Evolutionary conservation across 2,888 invertebrate genomes (phyloP).

Genomic region (Lottia gigantea): DNA sequence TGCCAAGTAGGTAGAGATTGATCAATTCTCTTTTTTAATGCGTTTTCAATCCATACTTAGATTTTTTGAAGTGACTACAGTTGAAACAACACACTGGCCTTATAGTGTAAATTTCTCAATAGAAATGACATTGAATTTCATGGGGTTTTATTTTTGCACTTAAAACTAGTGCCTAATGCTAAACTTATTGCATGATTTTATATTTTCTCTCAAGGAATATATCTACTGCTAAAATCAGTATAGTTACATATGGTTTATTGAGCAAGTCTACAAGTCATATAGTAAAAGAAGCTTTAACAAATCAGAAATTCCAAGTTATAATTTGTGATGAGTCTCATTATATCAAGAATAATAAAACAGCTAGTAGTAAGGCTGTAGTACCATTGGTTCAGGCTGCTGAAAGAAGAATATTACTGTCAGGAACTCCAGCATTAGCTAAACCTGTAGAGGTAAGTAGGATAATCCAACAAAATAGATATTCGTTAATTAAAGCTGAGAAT

Average conservation of each 20-base stretch:
- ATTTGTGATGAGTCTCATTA: constrained; percentile 66
- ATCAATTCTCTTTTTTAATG: not conserved
- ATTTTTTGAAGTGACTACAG: no score
- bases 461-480: no score
- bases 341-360: constrained; percentile 59
- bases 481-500: no score
- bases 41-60: not conserved
- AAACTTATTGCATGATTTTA: not conserved
- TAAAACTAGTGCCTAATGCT: no score
- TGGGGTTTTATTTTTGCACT: no score
- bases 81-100: no score
- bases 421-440: constrained; percentile 63
- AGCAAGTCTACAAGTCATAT: constrained; percentile 50
- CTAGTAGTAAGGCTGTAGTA: constrained; percentile 55
- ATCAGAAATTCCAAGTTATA: constrained; percentile 57
- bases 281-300: constrained; percentile 55
- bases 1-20: constrained; percentile 43
- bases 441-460: constrained; percentile 62
- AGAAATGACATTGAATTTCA: no score
- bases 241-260: constrained; percentile 61
- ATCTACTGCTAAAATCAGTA: constrained; percentile 44
- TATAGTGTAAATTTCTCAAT: no score
- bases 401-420: constrained; percentile 60
- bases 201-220: constrained; percentile 50
- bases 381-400: constrained; percentile 57